Base-by-base conservation (phyloP, 1,140 invertebrate species). In the Drosophila nigromelanica region DNA sequence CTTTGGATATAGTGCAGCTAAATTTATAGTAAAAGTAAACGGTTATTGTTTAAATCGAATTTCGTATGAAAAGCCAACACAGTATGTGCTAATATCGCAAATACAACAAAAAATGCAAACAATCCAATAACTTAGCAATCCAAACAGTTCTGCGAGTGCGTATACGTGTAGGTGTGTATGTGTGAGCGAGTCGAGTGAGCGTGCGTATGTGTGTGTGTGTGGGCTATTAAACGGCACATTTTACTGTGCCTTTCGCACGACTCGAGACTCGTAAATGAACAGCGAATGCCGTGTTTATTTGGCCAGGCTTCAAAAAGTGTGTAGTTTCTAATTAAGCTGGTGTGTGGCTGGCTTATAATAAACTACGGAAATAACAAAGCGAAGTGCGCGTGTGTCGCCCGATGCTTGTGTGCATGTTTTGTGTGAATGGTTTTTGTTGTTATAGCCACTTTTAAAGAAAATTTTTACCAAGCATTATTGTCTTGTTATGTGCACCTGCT, bases 361-460 rank as follows among this genome's bases (percentile, higher is more conserved):
- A 64, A 55, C 60, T 50, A 55, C 54, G 43, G 18, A 81, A 87
- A 69, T 82, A 81, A 81, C 67, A 68, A 78, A 79, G 56, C 71
- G 50, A 66, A 73, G 47, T 76, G 67, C 55, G 70, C 67, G 66
- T 74, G 70, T 78, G 59, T 64, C 35, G 66, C 39, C 37, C 42
- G 30, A 37, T 62, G 27, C 67, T 30, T 37, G 27, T 35, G 33
- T 39, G 56, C 66, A 40, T 27, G 59, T 30, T 61, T 50, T 60
- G 58, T 66, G 69, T 69, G 52, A 81, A 75, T 78, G 61, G 66
- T 76, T 82, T 54, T 76, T 83, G 69, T 79, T 87, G 51, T 87
- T 77, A 52, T 43, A 55, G 67, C 37, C 54, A 61, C 69, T 74
- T 75, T 5, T 50, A 47, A 68, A 8, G 1, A 27, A 76, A 80